These are phyloP conservation scores for Lissonota sp. DNA, from an alignment of 2,888 invertebrate species.

Conservation along the genomic window DNA sequence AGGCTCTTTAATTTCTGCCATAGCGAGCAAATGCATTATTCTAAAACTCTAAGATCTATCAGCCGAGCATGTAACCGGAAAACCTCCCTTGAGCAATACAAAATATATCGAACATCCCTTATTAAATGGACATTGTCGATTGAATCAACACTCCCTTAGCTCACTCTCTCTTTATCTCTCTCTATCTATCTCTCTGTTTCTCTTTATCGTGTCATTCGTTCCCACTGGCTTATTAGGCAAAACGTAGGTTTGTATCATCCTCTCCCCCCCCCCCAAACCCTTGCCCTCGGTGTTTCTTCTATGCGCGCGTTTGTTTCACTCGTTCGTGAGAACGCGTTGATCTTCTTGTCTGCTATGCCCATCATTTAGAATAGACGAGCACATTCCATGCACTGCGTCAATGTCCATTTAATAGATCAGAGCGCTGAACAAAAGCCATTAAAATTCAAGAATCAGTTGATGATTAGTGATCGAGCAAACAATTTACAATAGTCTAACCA, in stretches of 20 bases:
- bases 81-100: constrained; percentile 12
- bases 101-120: constrained; percentile 63
- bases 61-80: constrained; percentile 33
- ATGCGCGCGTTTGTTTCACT: constrained; percentile 26
- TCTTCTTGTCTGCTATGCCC: constrained; percentile 16
- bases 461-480: no score
- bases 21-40: background rate
- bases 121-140: constrained; percentile 83
- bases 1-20: background rate
- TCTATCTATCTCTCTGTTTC: constrained; percentile 43
- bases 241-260: constrained; percentile 62
- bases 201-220: constrained; percentile 53
- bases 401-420: constrained; percentile 82
- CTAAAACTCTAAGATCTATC: background rate
- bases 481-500: no score
- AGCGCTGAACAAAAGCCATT: no score
- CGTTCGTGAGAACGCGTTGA: constrained; percentile 26
- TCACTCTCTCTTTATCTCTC: constrained; percentile 53
- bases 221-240: constrained; percentile 75
- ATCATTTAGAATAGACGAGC: constrained; percentile 61
- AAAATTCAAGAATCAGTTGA: no score
- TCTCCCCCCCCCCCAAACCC: constrained; percentile 47
- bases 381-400: constrained; percentile 72
- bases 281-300: constrained; percentile 51
- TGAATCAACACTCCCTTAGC: constrained; percentile 75